Conservation (phyloP, 1,140 invertebrate genomes). For the Micrasema longulum region DNA sequence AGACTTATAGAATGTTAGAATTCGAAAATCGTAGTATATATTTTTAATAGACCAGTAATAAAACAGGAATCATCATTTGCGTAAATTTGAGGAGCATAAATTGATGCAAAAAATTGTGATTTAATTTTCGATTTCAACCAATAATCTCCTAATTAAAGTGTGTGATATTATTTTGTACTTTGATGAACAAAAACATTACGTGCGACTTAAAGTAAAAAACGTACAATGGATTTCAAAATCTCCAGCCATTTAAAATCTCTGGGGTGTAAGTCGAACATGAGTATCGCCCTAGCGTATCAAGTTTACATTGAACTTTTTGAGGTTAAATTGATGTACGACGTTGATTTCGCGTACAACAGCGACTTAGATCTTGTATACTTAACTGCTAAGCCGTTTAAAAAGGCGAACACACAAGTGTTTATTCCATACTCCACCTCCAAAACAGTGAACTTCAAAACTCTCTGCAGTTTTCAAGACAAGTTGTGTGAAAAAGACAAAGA, state of each 20-base stretch:
- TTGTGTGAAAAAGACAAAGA: conserved; percentile 34
- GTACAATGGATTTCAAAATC: conserved; percentile 48
- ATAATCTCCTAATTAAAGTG: too few species aligned
- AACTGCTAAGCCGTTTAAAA: conserved; percentile 45
- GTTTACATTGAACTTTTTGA: conserved; percentile 49
- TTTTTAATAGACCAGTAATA: too few species aligned
- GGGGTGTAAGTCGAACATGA: conserved; percentile 39
- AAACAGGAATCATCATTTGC: too few species aligned
- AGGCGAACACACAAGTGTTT: conserved; percentile 37
- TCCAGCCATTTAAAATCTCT: conserved; percentile 39
- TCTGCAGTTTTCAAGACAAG: conserved; percentile 44
- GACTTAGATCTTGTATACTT: conserved; percentile 38
- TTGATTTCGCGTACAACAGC: conserved; percentile 39
- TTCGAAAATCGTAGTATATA: too few species aligned
- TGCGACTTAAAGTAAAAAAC: too few species aligned
- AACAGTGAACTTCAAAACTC: conserved; percentile 28
- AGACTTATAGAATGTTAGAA: too few species aligned
- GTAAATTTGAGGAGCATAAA: too few species aligned
- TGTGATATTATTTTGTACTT: too few species aligned
- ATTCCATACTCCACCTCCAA: conserved; percentile 43
- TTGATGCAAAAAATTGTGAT: too few species aligned
- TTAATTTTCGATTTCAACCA: too few species aligned
- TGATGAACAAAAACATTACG: too few species aligned
- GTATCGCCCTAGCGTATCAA: conserved; percentile 47
- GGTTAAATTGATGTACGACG: conserved; percentile 52